phyloP scores from a whole-genome alignment of 2,888 invertebrate genomes.

The Leucophenga montana region DNA sequence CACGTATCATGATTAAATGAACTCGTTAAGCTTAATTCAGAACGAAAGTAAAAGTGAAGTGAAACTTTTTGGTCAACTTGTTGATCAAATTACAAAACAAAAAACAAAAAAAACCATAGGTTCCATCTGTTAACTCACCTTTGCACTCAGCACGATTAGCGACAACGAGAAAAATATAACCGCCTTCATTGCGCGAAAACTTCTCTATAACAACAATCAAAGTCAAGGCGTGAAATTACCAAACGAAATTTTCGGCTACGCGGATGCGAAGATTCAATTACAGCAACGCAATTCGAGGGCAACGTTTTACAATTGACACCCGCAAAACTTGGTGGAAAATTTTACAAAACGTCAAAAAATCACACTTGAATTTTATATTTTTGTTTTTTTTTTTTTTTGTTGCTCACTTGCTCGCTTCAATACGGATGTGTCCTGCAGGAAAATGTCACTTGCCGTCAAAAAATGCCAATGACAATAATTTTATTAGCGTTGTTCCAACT shows the following conservation, averaged over 20 bases:
- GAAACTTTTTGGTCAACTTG: constrained; percentile 48
- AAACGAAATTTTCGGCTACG: constrained; percentile 28
- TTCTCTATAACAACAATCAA: not conserved
- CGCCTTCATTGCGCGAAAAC: constrained; percentile 66
- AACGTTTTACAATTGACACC: constrained; percentile 7
- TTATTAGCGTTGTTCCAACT: not conserved
- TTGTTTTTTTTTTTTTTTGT: constrained; percentile 17
- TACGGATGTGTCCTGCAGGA: not conserved
- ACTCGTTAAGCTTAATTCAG: constrained; percentile 39
- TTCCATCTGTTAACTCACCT: constrained; percentile 63
- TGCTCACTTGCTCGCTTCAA: not conserved
- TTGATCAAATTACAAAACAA: constrained; percentile 55
- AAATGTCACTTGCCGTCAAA: no score
- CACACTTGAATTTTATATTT: not conserved
- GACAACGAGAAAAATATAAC: constrained; percentile 69
- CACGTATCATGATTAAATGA: constrained; percentile 45
- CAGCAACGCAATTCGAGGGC: no score
- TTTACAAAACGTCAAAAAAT: no score
- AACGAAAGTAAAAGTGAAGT: constrained; percentile 36
- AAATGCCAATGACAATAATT: not conserved
- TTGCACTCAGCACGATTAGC: constrained; percentile 69
- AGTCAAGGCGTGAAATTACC: constrained; percentile 41
- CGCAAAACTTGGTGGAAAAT: not conserved
- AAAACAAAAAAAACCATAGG: not conserved
- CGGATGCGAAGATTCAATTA: constrained; percentile 13